A percentile compares a stretch with the other conserved stretches of the same genome.
Evolutionary conservation across 2,797 vertebrate genomes (phyloP).

Genomic region (Pitangus sulphuratus): DNA sequence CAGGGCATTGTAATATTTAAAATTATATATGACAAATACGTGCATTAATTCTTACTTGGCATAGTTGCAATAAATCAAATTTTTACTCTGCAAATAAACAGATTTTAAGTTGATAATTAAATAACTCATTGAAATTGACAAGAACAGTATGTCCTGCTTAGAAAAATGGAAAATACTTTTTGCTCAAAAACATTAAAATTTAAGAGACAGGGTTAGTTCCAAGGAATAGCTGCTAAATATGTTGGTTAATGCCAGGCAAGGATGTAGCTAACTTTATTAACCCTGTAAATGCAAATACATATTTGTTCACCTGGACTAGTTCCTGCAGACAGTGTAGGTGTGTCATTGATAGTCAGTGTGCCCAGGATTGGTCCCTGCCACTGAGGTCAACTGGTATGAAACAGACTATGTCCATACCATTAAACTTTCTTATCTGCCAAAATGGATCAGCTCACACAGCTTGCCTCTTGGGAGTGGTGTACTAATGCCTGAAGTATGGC

Average conservation of each 20-base stretch:
- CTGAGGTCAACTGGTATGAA: not conserved
- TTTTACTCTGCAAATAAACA: not conserved
- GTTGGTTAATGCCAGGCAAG: not conserved
- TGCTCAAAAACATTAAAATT: not conserved
- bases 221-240: not conserved
- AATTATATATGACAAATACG: not conserved
- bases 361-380: not conserved
- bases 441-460: not conserved
- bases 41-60: not conserved
- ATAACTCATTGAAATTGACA: not conserved
- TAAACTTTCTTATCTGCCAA: not conserved
- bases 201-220: not conserved
- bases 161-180: not conserved
- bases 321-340: not conserved
- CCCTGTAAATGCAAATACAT: not conserved
- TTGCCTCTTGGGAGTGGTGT: not conserved
- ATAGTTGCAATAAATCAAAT: not conserved
- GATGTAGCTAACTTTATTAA: not conserved
- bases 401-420: not conserved
- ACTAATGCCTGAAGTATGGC: not conserved
- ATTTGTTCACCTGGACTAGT: not conserved
- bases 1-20: not conserved
- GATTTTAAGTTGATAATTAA: not conserved
- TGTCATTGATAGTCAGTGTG: not conserved
- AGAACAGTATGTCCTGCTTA: not conserved